Percentiles rank a stretch among this genome's conserved stretches.
These are phyloP conservation scores for Gadus chalcogrammus DNA, from an alignment of 2,113 vertebrate genomes.

Conservation along the genomic window DNA sequence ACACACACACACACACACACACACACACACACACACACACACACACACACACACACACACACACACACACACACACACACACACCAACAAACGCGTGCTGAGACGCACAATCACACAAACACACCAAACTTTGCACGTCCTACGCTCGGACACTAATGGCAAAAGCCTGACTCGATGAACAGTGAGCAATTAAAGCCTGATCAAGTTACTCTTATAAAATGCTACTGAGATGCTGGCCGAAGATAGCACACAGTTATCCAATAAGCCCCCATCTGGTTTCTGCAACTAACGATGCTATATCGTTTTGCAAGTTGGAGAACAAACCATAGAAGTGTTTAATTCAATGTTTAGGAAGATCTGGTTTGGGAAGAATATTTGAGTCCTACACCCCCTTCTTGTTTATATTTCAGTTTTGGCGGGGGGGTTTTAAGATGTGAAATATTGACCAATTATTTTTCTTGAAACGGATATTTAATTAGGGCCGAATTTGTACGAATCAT, in stretches of 20 bases:
- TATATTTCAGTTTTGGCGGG: background rate
- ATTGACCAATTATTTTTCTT: background rate
- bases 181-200: constrained; percentile 51
- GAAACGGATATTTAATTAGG: background rate
- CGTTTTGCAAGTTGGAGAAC: background rate
- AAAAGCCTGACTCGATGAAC: constrained; percentile 59
- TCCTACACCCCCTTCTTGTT: background rate
- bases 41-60: constrained; percentile 1
- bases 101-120: no score
- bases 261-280: constrained; percentile 29
- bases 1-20: background rate
- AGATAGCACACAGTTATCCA: constrained; percentile 16
- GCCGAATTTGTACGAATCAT: no score
- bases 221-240: constrained; percentile 37
- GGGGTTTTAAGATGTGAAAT: no score
- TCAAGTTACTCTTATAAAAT: constrained; percentile 56
- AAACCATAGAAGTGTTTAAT: background rate
- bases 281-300: background rate
- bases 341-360: no score
- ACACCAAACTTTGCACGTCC: background rate
- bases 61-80: background rate
- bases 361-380: background rate
- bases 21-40: background rate
- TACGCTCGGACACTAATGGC: constrained; percentile 41
- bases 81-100: no score